Conservation (phyloP, 2,888 invertebrate species). For the Cabera pusaria region DNA sequence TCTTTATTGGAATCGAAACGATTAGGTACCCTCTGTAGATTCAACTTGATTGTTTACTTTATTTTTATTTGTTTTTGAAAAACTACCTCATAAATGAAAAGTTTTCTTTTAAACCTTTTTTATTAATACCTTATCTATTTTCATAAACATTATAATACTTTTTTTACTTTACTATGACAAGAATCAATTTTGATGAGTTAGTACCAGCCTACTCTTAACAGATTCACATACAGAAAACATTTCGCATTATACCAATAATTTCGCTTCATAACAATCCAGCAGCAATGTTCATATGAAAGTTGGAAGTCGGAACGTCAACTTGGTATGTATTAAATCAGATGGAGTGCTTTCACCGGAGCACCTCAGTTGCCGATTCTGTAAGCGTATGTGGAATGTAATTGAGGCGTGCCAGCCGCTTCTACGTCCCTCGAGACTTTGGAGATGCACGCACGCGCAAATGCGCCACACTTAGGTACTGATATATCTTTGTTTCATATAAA, state of each 20-base stretch:
- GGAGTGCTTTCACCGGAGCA: constrained; percentile 47
- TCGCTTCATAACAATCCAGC: constrained; percentile 14
- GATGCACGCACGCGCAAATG: constrained; percentile 45
- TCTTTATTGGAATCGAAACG: constrained; percentile 63
- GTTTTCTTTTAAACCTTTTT: too few relatives aligned
- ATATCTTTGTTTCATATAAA: constrained; percentile 3
- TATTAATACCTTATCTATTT: too few relatives aligned
- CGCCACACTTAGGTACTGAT: constrained; percentile 24
- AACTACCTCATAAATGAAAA: too few relatives aligned
- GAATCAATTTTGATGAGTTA: too few relatives aligned
- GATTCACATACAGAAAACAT: too few relatives aligned
- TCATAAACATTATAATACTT: too few relatives aligned
- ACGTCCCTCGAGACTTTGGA: constrained; percentile 52
- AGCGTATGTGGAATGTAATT: constrained; percentile 68
- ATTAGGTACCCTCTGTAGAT: constrained; percentile 48
- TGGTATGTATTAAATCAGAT: constrained; percentile 51
- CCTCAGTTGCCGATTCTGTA: constrained; percentile 57
- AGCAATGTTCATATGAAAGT: constrained; percentile 33
- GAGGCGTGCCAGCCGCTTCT: constrained; percentile 58
- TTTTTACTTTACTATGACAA: too few relatives aligned
- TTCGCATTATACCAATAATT: too few relatives aligned
- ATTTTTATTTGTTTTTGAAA: constrained; percentile 22
- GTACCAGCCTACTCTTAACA: too few relatives aligned
- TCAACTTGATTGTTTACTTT: constrained; percentile 39
- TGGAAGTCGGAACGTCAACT: constrained; percentile 18